These are phyloP conservation scores for Leptopterna dolabrata DNA, from an alignment of 2,888 invertebrate species.

Conservation along the genomic window DNA sequence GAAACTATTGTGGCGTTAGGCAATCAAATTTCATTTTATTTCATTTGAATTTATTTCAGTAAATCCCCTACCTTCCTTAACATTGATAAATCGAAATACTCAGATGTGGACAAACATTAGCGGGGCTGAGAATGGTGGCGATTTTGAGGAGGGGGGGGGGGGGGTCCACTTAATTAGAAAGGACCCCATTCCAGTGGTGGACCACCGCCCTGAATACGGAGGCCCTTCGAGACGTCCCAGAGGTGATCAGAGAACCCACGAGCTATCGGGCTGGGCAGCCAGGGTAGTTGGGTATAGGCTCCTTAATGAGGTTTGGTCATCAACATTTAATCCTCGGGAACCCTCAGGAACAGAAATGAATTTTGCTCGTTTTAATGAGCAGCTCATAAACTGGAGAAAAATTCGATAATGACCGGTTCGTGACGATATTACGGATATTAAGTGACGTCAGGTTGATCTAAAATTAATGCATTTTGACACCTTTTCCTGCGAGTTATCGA, in stretches of 20 bases:
- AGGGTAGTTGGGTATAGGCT: neutral
- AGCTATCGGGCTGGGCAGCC: too few species aligned
- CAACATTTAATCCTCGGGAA: slow-evolving; percentile 43
- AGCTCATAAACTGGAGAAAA: neutral
- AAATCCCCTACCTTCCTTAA: too few species aligned
- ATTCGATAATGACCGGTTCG: too few species aligned
- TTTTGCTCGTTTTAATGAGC: neutral
- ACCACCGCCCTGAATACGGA: slow-evolving; percentile 9
- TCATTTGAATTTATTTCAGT: too few species aligned
- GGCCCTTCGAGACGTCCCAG: slow-evolving; percentile 14
- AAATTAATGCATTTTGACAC: too few species aligned
- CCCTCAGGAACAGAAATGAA: slow-evolving; percentile 15
- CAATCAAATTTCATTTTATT: too few species aligned
- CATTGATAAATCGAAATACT: neutral
- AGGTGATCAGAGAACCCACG: slow-evolving; percentile 10
- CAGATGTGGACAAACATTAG: neutral
- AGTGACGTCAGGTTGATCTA: too few species aligned
- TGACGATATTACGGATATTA: too few species aligned
- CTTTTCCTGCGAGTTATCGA: too few species aligned
- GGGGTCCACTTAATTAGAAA: slow-evolving; percentile 39
- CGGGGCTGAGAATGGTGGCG: neutral
- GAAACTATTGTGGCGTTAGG: too few species aligned
- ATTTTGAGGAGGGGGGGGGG: neutral
- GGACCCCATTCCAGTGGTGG: slow-evolving; percentile 17
- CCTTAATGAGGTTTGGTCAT: slow-evolving; percentile 46